These are phyloP conservation scores for Salvelinus namaycush DNA, from an alignment of 2,113 vertebrate genomes.

Conservation along the genomic window DNA sequence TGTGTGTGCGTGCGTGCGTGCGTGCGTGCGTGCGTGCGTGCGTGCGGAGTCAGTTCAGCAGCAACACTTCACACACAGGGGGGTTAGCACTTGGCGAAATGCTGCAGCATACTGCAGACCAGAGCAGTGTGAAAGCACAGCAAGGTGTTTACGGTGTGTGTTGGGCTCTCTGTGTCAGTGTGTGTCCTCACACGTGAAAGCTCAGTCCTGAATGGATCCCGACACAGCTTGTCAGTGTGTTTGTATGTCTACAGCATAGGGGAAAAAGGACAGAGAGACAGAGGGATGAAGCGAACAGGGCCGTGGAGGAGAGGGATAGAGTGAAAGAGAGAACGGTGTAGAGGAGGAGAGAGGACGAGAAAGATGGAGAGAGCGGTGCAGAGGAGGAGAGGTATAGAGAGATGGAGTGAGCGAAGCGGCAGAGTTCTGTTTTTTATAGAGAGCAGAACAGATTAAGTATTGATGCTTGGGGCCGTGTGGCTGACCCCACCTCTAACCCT, in stretches of 20 bases:
- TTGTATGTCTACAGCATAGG: neutral
- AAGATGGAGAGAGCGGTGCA: neutral
- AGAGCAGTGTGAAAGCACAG: neutral
- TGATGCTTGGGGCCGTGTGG: constrained; percentile 30
- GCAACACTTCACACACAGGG: neutral
- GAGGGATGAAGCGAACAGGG: neutral
- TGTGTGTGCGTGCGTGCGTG: no score
- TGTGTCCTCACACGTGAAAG: neutral
- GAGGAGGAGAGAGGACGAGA: constrained; percentile 2
- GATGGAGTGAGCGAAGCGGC: constrained; percentile 6
- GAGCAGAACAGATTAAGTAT: constrained; percentile 47
- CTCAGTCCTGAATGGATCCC: neutral
- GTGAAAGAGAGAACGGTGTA: neutral
- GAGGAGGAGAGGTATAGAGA: neutral
- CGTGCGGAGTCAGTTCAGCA: neutral
- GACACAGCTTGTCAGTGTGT: neutral
- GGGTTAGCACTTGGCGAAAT: neutral
- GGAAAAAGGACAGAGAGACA: neutral
- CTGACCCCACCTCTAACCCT: constrained; percentile 22
- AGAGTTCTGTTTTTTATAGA: constrained; percentile 26
- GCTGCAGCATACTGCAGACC: neutral
- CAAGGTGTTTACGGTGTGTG: neutral
- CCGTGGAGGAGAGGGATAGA: constrained; percentile 6
- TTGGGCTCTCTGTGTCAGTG: neutral
- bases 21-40: no score